A percentile compares a stretch with the other conserved stretches of the same genome.
Evolutionary conservation across 2,888 invertebrate genomes (phyloP).

Genomic region (Nesidiocoris tenuis): DNA sequence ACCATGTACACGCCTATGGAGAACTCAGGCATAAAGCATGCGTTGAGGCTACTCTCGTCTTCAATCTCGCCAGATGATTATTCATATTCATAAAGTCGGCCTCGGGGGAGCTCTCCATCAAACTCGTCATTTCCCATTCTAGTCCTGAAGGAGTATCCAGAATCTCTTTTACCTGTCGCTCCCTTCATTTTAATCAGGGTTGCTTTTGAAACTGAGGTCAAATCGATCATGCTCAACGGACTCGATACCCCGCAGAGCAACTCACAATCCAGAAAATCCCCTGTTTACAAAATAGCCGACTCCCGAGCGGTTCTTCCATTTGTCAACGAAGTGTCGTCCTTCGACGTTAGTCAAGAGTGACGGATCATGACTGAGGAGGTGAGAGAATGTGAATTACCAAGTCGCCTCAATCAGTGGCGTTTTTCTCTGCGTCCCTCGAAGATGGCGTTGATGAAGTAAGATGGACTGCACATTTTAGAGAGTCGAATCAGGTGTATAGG

Average conservation of each 20-base stretch:
- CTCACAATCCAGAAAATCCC: slow-evolving; percentile 24
- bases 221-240: slow-evolving; percentile 10
- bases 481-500: not conserved
- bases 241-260: slow-evolving; percentile 12
- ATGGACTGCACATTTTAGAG: slow-evolving; percentile 4
- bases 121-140: slow-evolving; percentile 5
- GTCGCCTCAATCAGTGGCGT: slow-evolving; percentile 9
- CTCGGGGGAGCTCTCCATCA: slow-evolving; percentile 25
- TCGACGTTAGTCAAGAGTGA: slow-evolving; percentile 2
- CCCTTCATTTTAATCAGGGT: slow-evolving; percentile 14
- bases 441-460: slow-evolving; percentile 24
- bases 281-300: slow-evolving; percentile 33
- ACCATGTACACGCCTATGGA: not conserved
- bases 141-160: not conserved
- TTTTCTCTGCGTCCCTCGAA: not conserved
- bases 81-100: slow-evolving; percentile 12
- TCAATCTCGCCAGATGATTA: slow-evolving; percentile 1
- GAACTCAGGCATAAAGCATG: not conserved
- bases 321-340: slow-evolving; percentile 18
- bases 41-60: not conserved
- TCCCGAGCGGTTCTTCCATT: slow-evolving; percentile 15
- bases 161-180: not conserved
- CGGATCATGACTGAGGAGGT: slow-evolving; percentile 12
- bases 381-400: not conserved
- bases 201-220: slow-evolving; percentile 17